Evolutionary conservation across 2,113 vertebrate species (phyloP).

Genomic region (Sebastes schlegelii): DNA sequence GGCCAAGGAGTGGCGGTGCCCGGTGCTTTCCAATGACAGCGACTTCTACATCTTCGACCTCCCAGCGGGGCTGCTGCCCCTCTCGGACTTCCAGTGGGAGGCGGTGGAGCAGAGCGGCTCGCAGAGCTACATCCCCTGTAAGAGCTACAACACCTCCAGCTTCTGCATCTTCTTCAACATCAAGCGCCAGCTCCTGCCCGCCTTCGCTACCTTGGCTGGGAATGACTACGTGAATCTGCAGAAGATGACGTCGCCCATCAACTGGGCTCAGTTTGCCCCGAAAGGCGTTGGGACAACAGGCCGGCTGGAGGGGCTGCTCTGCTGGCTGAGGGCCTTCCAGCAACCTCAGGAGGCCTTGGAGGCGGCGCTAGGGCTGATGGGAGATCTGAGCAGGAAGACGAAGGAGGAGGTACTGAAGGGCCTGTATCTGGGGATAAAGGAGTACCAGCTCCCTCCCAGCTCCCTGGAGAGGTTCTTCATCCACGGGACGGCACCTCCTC

Average conservation of each 20-base stretch:
- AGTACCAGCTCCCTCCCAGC: too few relatives aligned
- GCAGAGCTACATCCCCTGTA: conserved; percentile 80
- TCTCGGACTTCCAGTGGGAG: conserved; percentile 86
- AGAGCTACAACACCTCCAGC: conserved; percentile 71
- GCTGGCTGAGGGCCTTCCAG: conserved; percentile 84
- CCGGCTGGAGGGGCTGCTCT: conserved; percentile 82
- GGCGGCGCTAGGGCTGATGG: conserved; percentile 72
- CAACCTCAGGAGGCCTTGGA: conserved; percentile 75
- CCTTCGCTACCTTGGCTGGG: conserved; percentile 87
- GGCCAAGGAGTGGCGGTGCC: conserved; percentile 89
- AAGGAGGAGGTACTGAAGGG: too few relatives aligned
- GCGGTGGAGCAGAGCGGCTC: conserved; percentile 6
- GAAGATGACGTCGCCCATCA: accelerated
- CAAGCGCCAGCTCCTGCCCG: conserved; percentile 81
- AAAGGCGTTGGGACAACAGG: not conserved
- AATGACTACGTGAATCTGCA: conserved; percentile 84
- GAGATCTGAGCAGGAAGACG: conserved; percentile 23
- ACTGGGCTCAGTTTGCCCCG: conserved; percentile 66
- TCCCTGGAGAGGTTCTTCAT: too few relatives aligned
- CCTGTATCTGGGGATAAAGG: too few relatives aligned
- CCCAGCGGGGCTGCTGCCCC: conserved; percentile 84
- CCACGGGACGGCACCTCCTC: too few relatives aligned
- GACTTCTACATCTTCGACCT: conserved; percentile 92
- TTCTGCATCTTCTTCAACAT: conserved; percentile 84
- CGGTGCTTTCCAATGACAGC: conserved; percentile 89